Evolutionary conservation across 2,888 invertebrate genomes (phyloP).

Genomic region (Ethmia dodecea): DNA sequence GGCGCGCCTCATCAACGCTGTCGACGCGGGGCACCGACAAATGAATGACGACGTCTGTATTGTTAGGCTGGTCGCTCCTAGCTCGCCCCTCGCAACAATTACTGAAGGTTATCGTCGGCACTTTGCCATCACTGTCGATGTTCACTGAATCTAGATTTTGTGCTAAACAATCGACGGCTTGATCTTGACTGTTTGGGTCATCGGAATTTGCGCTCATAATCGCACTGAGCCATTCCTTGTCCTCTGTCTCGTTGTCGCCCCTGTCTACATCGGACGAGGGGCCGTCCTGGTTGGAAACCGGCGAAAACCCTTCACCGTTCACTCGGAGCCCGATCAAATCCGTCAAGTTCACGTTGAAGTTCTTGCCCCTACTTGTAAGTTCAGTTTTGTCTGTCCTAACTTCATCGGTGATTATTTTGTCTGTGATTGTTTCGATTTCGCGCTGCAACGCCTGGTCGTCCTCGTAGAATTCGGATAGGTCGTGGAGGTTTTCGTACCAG

Average conservation of each 20-base stretch:
- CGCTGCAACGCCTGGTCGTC: constrained; percentile 55
- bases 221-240: constrained; percentile 68
- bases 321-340: constrained; percentile 56
- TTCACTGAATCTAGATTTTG: constrained; percentile 51
- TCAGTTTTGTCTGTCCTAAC: constrained; percentile 34
- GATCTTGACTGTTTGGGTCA: constrained; percentile 36
- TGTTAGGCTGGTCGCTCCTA: constrained; percentile 44
- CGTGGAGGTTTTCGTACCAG: constrained; percentile 60
- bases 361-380: constrained; percentile 36
- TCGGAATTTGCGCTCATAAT: constrained; percentile 63
- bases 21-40: constrained; percentile 67
- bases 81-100: constrained; percentile 61
- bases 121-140: constrained; percentile 56
- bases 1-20: constrained; percentile 61
- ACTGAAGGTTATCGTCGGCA: constrained; percentile 70
- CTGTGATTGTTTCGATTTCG: constrained; percentile 56
- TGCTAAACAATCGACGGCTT: constrained; percentile 48
- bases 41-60: constrained; percentile 54
- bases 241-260: constrained; percentile 36
- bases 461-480: constrained; percentile 71
- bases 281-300: constrained; percentile 37
- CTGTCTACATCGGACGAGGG: constrained; percentile 47
- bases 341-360: constrained; percentile 66
- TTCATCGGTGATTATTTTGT: constrained; percentile 49
- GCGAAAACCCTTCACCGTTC: constrained; percentile 53